These are phyloP conservation scores for Caligus rogercresseyi DNA, from an alignment of 1,140 invertebrate genomes.

Conservation along the genomic window DNA sequence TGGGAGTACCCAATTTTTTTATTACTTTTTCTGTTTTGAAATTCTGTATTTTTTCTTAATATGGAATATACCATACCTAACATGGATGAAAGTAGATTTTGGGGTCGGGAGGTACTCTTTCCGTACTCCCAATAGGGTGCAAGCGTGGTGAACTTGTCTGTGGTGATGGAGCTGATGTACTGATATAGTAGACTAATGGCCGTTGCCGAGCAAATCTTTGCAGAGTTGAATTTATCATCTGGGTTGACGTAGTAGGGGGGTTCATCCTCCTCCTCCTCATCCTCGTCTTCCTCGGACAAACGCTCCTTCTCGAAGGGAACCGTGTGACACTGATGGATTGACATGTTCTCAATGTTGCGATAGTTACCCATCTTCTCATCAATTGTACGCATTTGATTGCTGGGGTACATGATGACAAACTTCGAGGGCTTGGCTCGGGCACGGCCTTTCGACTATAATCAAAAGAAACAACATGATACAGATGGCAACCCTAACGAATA, in stretches of 20 bases:
- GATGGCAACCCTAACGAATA: too few relatives aligned
- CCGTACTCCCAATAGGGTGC: conserved; percentile 4
- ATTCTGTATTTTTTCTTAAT: too few relatives aligned
- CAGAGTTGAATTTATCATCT: not conserved
- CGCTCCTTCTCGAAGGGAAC: not conserved
- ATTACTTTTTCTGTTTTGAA: too few relatives aligned
- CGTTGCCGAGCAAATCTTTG: not conserved
- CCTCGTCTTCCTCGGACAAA: not conserved
- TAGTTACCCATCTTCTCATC: conserved; percentile 16
- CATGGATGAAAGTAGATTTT: not conserved
- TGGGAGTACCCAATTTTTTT: too few relatives aligned
- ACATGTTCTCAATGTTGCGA: conserved; percentile 18
- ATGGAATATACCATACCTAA: not conserved
- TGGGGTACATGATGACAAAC: conserved; percentile 21
- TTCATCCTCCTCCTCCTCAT: not conserved
- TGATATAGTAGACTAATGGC: conserved; percentile 10
- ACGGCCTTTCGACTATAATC: conserved; percentile 22
- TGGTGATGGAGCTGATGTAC: conserved; percentile 5
- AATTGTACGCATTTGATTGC: not conserved
- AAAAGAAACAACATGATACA: too few relatives aligned
- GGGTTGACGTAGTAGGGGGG: conserved; percentile 1
- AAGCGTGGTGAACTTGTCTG: conserved; percentile 11
- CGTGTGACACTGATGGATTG: not conserved
- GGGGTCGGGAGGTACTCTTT: not conserved
- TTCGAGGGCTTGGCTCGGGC: conserved; percentile 22